A percentile compares a stretch with the other conserved stretches of the same genome.
These are phyloP conservation scores for Cybosia mesomella DNA, from an alignment of 2,888 invertebrate genomes.

Conservation along the genomic window DNA sequence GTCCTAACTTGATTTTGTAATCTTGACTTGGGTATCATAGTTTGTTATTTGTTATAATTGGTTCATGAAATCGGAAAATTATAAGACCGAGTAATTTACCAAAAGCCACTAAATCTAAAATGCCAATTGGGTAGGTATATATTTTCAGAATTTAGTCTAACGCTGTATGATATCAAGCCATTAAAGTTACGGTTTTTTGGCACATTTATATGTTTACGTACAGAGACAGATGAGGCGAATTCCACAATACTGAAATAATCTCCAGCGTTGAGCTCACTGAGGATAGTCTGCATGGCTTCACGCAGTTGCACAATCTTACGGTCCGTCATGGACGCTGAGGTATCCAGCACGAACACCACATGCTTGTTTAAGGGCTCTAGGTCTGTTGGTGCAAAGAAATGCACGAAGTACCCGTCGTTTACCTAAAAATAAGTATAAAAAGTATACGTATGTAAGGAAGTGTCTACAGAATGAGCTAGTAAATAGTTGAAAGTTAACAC, in stretches of 20 bases:
- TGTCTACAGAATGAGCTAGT: background rate
- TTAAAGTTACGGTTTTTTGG: too few species aligned
- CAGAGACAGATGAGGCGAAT: slow-evolving; percentile 87
- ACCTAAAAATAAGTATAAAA: slow-evolving; percentile 76
- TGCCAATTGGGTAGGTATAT: too few species aligned
- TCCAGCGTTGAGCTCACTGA: slow-evolving; percentile 87
- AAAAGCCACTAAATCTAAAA: too few species aligned
- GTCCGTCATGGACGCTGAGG: slow-evolving; percentile 92
- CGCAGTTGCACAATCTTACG: slow-evolving; percentile 89
- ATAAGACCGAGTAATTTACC: too few species aligned
- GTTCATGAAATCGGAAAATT: too few species aligned
- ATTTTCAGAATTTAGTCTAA: too few species aligned
- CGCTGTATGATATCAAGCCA: too few species aligned
- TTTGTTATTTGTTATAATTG: too few species aligned
- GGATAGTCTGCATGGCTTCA: slow-evolving; percentile 89
- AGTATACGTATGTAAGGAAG: background rate
- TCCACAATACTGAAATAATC: slow-evolving; percentile 91
- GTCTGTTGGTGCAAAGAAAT: slow-evolving; percentile 90
- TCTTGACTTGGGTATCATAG: too few species aligned
- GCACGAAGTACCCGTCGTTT: slow-evolving; percentile 91
- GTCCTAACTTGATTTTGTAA: too few species aligned
- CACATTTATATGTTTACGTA: too few species aligned
- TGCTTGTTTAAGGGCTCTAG: slow-evolving; percentile 88
- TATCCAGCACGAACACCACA: slow-evolving; percentile 92
- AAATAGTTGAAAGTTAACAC: too few species aligned